Percentiles rank a stretch among this genome's conserved stretches.
phyloP scores from a whole-genome alignment of 2,888 invertebrate genomes.

The Sinopyrophorus schimmeli region DNA sequence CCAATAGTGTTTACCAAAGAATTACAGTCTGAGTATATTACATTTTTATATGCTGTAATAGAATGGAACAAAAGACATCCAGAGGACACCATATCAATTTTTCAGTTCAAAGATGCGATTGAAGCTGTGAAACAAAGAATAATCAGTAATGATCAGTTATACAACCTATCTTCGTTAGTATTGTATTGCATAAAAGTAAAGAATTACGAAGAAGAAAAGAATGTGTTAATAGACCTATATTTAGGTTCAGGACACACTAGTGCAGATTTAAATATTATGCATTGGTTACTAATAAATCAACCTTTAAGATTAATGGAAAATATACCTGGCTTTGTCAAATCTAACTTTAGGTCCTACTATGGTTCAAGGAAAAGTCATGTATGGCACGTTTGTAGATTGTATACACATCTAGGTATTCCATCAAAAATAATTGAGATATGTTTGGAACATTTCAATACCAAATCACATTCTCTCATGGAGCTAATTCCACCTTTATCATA shows the following conservation, averaged over 20 bases:
- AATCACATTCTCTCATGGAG: background rate
- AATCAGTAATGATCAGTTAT: background rate
- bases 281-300: background rate
- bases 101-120: slow-evolving; percentile 1
- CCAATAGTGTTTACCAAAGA: no score
- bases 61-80: slow-evolving; percentile 14
- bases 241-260: no score
- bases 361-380: no score
- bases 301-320: background rate
- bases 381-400: slow-evolving; percentile 11
- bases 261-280: no score
- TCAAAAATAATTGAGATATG: slow-evolving; percentile 13
- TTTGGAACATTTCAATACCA: slow-evolving; percentile 1
- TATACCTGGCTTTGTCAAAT: background rate
- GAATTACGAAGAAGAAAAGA: no score
- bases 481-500: slow-evolving; percentile 7
- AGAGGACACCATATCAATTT: slow-evolving; percentile 4
- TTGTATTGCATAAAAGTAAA: background rate
- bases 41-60: background rate
- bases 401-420: slow-evolving; percentile 19
- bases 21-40: background rate
- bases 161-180: background rate
- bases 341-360: no score
- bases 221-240: no score
- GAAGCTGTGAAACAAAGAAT: background rate